Base-by-base conservation (phyloP, 1,140 invertebrate species). In the Chrysopa pallens region DNA sequence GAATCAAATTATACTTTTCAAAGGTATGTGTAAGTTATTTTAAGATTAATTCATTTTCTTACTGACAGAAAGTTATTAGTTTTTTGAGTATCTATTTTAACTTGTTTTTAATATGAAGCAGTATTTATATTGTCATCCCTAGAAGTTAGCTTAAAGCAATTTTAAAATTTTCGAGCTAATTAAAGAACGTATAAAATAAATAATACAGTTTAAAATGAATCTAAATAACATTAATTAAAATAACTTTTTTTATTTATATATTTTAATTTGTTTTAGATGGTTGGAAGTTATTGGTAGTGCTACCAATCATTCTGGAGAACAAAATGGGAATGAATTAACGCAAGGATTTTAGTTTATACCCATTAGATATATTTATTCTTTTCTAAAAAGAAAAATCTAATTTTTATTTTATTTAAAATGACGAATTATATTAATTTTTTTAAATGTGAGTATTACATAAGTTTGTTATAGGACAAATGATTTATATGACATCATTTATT, bases 1-100 rank as follows among this genome's bases (percentile, higher is more conserved):
- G 84, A 90, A 59, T 86, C 81, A 50, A 74, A 84, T 47, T 88
- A 84, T 53, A 88, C 83, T 0, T 89, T 84, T 57, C 74, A 75
- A 50, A 78, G 80, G 79, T 83, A 62, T 59, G 43, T 49, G 35
- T 48, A 36, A 33, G 47, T 23, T 43, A 14, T 46, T 43, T 42
- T 6, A 44, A 12, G 6, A n/a, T n/a, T 42, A 12, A 35, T 36
- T 23, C 17, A 39, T 42, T 42, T 43, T 27, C 9, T 11, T 33
- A 35, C 39, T 13, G 39, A 14, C 0, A 1, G 7, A 8, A 15
- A 31, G 7, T 11, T 39, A 6, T 42, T 38, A 47, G 27, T 48
- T 29, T 37, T 42, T 45, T 36, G 17, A 36, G 40, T 23, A 39
- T 45, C 17, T 4, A 29, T 29, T 8, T 35, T 37, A 31, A 14